Evolutionary conservation across 2,797 vertebrate species (phyloP).

Genomic region (Anguilla anguilla): DNA sequence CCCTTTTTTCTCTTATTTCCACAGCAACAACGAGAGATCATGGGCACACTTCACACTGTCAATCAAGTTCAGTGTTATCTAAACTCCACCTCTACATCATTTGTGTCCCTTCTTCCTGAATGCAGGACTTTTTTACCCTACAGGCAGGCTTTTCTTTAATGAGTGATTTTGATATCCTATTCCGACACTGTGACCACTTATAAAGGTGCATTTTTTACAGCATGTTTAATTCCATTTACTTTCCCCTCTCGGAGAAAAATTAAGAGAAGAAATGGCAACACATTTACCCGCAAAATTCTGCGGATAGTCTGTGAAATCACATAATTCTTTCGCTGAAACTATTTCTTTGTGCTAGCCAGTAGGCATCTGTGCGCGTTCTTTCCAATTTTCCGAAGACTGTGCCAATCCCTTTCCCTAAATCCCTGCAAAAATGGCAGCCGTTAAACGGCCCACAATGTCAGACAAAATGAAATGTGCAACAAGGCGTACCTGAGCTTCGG

Average conservation of each 20-base stretch:
- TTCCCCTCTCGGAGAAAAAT: background rate
- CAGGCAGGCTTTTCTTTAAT: background rate
- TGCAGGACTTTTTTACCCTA: background rate
- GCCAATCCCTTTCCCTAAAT: background rate
- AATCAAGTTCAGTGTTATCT: background rate
- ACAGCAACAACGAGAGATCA: background rate
- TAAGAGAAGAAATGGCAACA: background rate
- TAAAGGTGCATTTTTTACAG: background rate
- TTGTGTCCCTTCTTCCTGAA: background rate
- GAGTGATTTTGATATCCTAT: background rate
- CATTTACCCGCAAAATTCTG: background rate
- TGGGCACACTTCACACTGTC: background rate
- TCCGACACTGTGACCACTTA: background rate
- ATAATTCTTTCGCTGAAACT: background rate
- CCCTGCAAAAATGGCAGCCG: background rate
- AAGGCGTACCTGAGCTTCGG: background rate
- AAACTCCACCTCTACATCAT: background rate
- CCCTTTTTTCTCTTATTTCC: background rate
- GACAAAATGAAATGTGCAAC: background rate
- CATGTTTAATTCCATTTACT: background rate
- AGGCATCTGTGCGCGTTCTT: background rate
- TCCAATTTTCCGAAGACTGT: background rate
- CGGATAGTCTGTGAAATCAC: background rate
- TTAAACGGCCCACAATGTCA: background rate
- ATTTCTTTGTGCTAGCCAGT: background rate